Conservation (phyloP, 2,797 vertebrate genomes). For the Eutrigla gurnardus region DNA sequence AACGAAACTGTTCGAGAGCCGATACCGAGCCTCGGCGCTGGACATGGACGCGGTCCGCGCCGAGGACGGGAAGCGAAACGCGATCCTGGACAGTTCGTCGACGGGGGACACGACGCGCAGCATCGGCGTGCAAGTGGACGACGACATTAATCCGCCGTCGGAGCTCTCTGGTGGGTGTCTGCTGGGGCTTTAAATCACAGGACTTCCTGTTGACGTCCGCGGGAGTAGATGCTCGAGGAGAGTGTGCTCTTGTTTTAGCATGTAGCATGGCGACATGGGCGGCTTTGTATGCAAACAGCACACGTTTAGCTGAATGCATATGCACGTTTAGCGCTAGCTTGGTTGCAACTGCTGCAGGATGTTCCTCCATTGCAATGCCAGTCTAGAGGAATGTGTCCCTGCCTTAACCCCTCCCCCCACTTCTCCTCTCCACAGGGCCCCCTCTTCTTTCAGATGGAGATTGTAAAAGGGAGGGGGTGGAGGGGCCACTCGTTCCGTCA, state of each 20-base stretch:
- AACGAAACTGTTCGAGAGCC: conserved; percentile 83
- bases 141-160: background rate
- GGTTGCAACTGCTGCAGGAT: background rate
- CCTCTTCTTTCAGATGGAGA: conserved; percentile 22
- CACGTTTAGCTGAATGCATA: background rate
- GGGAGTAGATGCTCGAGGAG: background rate
- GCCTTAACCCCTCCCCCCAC: conserved; percentile 38
- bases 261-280: background rate
- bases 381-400: conserved; percentile 37
- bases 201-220: conserved; percentile 41
- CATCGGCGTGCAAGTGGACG: conserved; percentile 81
- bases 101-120: conserved; percentile 59
- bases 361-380: background rate
- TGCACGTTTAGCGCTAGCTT: background rate
- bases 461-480: conserved; percentile 34
- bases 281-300: background rate
- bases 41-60: conserved; percentile 37
- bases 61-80: background rate
- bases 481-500: conserved; percentile 33
- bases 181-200: background rate
- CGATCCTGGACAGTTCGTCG: background rate
- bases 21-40: conserved; percentile 49
- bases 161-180: conserved; percentile 44
- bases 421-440: conserved; percentile 23
- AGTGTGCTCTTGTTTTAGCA: background rate